Conservation (phyloP, 1,140 invertebrate species). For the Zaprionus tsacasi region DNA sequence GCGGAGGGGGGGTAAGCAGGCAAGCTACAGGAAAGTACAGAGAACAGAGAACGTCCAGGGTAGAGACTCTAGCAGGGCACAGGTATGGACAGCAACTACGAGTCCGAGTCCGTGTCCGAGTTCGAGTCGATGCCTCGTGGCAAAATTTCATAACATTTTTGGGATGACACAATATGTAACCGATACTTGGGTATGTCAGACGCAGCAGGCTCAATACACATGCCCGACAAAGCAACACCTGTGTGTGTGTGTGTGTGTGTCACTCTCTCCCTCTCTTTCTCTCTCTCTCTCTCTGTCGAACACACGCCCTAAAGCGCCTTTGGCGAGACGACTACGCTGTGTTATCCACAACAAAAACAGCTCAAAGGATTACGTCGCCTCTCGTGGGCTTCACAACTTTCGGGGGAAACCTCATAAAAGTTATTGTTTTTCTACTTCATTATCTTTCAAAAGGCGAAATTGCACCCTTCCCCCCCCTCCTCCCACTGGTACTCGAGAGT, state of each 20-base stretch:
- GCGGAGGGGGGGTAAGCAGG: background rate
- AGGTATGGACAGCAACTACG: too few relatives aligned
- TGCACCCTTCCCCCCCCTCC: slow-evolving; percentile 7
- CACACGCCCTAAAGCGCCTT: slow-evolving; percentile 62
- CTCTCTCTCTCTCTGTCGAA: background rate
- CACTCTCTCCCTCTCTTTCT: too few relatives aligned
- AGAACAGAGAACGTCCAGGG: too few relatives aligned
- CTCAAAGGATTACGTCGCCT: slow-evolving; percentile 73
- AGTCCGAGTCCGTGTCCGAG: slow-evolving; percentile 7
- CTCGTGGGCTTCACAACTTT: slow-evolving; percentile 32
- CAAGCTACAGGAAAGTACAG: too few relatives aligned
- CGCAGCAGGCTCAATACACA: slow-evolving; percentile 40
- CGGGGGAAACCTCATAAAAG: slow-evolving; percentile 79
- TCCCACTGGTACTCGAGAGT: background rate
- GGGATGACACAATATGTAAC: slow-evolving; percentile 65
- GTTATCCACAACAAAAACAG: slow-evolving; percentile 31
- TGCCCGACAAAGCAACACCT: slow-evolving; percentile 22
- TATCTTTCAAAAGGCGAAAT: slow-evolving; percentile 71
- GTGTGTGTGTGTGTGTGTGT: background rate
- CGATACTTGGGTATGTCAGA: slow-evolving; percentile 77
- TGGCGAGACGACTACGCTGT: background rate
- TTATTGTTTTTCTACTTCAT: slow-evolving; percentile 83
- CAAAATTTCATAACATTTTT: slow-evolving; percentile 34
- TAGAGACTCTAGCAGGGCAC: background rate
- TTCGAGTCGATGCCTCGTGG: slow-evolving; percentile 12